Base-by-base conservation (phyloP, 2,888 invertebrate species). In the Calameuta filiformis region DNA sequence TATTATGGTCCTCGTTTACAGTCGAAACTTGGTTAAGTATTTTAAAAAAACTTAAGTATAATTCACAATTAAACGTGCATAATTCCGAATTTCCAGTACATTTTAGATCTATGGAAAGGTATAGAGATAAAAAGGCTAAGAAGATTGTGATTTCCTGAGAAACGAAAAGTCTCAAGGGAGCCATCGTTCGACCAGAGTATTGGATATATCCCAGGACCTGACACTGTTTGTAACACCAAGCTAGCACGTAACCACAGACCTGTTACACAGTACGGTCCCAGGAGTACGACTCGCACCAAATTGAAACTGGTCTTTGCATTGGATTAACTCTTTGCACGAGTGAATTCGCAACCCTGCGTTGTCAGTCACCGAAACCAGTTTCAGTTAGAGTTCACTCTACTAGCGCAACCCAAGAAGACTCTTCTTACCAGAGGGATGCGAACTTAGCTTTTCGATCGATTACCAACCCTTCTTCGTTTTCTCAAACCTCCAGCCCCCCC, bases 231-330 rank as follows among this genome's bases (percentile, higher is more conserved):
- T 84, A 83, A 83, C 80, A 80, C 78, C 76, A 77, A 77, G 81
- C 78, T 77, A 75, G 81, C 81, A 83, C 77, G 84, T 79, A 84
- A 82, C 85, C 85, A 79, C 84, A 83, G 84, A 79, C 74, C 75
- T 75, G 77, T 80, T 80, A 80, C 78, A 82, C 75, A 77, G 76
- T 79, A 76, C 75, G 76, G 81, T 86, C 88, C 86, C 87, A 69
- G 35, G 88, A 83, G 88, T 80, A 78, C 86, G 83, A 87, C 88
- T 86, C 80, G 83, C 83, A 83, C 87, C 86, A 89, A 90, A 90
- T 90, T 89, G 89, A 89, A 90, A 89, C 87, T 88, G 86, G 87
- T 86, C 89, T 88, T 89, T 88, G 88, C 89, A 89, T 88, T 81
- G 86, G 87, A 89, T 89, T 88, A 89, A 88, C 87, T 88, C 86